Percentiles rank a stretch among this genome's conserved stretches.
phyloP scores from a whole-genome alignment of 2,797 vertebrate species.

The Tenualosa thibaudeaui region DNA sequence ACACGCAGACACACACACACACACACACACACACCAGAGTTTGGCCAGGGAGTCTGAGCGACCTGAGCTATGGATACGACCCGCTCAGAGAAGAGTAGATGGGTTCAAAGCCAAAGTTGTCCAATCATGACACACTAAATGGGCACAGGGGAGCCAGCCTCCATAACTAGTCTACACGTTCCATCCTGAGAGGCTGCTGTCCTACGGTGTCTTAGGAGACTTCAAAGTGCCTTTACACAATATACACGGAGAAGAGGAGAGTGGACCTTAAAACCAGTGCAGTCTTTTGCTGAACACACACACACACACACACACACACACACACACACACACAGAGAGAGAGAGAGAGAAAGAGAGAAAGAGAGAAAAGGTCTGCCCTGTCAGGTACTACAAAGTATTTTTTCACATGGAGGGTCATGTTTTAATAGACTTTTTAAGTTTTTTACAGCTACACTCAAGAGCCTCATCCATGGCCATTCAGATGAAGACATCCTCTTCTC shows the following conservation, averaged over 20 bases:
- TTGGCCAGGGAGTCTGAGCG: not conserved
- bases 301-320: not conserved
- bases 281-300: not conserved
- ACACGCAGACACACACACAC: not conserved
- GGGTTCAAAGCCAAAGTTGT: not conserved
- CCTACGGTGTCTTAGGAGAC: too few species aligned
- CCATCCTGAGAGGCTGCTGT: too few species aligned
- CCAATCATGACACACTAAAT: not conserved
- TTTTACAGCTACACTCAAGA: not conserved
- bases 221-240: too few species aligned
- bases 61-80: not conserved
- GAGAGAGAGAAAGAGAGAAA: too few species aligned
- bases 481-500: not conserved
- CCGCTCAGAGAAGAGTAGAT: not conserved
- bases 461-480: not conserved
- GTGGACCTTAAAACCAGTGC: too few species aligned
- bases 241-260: too few species aligned
- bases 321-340: too few species aligned
- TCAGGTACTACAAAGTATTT: conserved; percentile 15
- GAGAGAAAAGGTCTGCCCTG: not conserved
- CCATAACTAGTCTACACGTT: not conserved
- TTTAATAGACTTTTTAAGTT: conserved; percentile 17
- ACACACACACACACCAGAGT: not conserved
- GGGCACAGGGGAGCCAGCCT: not conserved
- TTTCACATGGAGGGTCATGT: not conserved